A percentile compares a stretch with the other conserved stretches of the same genome.
These are phyloP conservation scores for Eilema sororculum DNA, from an alignment of 2,888 invertebrate species.

Conservation along the genomic window DNA sequence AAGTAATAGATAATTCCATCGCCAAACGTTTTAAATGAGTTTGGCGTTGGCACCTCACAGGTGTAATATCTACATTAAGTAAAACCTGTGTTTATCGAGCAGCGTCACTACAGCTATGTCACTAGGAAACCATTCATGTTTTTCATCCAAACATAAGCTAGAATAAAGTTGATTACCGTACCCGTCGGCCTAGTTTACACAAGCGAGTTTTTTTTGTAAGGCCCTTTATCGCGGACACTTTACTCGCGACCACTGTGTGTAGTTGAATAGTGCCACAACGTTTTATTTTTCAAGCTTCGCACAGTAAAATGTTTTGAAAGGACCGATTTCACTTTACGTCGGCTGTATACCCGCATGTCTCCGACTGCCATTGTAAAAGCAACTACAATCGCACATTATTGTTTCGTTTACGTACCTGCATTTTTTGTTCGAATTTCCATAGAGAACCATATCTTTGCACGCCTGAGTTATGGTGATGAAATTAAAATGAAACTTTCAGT, in stretches of 20 bases:
- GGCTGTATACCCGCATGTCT: constrained; percentile 72
- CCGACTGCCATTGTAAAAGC: constrained; percentile 78
- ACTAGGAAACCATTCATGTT: constrained; percentile 47
- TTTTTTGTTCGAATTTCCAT: constrained; percentile 79
- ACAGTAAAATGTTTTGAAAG: constrained; percentile 85
- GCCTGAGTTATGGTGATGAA: constrained; percentile 80
- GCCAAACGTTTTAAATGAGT: background rate
- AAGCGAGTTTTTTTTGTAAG: constrained; percentile 57
- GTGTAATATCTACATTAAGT: too few relatives aligned
- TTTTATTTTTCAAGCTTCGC: constrained; percentile 79
- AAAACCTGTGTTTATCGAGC: constrained; percentile 2
- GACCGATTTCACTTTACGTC: constrained; percentile 84
- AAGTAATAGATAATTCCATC: background rate
- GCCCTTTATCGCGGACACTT: constrained; percentile 67
- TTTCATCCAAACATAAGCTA: constrained; percentile 41
- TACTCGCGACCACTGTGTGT: constrained; percentile 65
- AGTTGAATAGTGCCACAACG: constrained; percentile 73
- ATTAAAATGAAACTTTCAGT: constrained; percentile 79
- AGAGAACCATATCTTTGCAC: constrained; percentile 79
- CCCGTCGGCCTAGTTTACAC: constrained; percentile 50
- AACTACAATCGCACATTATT: constrained; percentile 85
- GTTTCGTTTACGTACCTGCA: constrained; percentile 79
- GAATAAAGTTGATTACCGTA: constrained; percentile 56
- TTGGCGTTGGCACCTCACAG: background rate
- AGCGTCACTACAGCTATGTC: constrained; percentile 28